phyloP scores from a whole-genome alignment of 2,113 vertebrate species.

The Oostethus manadensis region DNA sequence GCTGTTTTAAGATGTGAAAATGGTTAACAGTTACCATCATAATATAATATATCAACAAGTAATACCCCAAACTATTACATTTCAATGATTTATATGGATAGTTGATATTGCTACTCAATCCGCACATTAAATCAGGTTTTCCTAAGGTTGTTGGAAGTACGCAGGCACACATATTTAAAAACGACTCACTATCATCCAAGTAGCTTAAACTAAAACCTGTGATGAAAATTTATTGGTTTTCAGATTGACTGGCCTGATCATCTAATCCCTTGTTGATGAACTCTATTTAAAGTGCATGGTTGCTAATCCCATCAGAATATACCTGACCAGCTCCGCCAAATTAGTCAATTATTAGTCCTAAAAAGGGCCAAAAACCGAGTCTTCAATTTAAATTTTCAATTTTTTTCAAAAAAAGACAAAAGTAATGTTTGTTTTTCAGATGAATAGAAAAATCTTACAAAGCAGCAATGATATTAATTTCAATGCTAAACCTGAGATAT shows the following conservation, averaged over 20 bases:
- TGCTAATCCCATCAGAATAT: slow-evolving; percentile 66
- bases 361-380: slow-evolving; percentile 23
- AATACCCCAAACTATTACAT: too few relatives aligned
- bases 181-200: background rate
- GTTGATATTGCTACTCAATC: background rate
- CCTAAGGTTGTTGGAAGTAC: background rate
- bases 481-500: background rate
- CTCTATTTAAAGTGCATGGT: slow-evolving; percentile 64
- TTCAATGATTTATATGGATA: background rate
- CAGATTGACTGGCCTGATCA: slow-evolving; percentile 35
- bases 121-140: background rate
- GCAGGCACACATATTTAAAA: slow-evolving; percentile 1
- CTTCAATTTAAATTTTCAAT: background rate
- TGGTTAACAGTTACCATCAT: background rate
- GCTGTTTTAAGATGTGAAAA: background rate
- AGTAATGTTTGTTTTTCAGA: too few relatives aligned
- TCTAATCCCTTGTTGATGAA: slow-evolving; percentile 56
- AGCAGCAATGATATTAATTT: slow-evolving; percentile 12
- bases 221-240: slow-evolving; percentile 42
- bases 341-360: slow-evolving; percentile 54
- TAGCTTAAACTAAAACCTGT: slow-evolving; percentile 21
- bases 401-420: too few relatives aligned
- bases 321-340: slow-evolving; percentile 49
- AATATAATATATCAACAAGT: background rate
- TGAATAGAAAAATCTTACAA: too few relatives aligned